Conservation (phyloP, 2,113 vertebrate species). For the Ctenomys sociabilis region DNA sequence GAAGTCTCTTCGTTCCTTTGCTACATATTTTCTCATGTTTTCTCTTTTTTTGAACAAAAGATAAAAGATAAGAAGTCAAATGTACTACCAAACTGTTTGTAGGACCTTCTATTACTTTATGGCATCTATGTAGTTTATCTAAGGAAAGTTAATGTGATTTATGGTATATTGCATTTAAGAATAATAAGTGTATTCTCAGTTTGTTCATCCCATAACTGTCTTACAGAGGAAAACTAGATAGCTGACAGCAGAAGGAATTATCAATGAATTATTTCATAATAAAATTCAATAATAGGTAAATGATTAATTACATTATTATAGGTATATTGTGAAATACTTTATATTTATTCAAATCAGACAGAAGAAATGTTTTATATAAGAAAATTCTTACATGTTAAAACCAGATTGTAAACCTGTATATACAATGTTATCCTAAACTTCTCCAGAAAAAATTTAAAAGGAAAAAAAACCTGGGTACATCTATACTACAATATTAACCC, state of each 20-base stretch:
- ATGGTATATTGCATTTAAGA: background rate
- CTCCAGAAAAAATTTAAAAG: background rate
- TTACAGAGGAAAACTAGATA: background rate
- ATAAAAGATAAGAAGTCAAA: background rate
- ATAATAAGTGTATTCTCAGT: background rate
- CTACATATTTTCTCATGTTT: background rate
- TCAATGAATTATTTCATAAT: background rate
- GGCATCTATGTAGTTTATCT: background rate
- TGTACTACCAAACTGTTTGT: background rate
- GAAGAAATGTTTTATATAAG: background rate
- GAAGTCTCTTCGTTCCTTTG: background rate
- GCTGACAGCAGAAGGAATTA: background rate
- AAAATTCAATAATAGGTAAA: background rate
- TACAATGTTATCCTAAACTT: background rate
- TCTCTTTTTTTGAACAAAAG: background rate
- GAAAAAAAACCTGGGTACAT: background rate
- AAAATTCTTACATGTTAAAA: slow-evolving; percentile 2
- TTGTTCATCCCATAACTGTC: background rate
- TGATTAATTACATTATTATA: background rate
- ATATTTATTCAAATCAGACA: background rate
- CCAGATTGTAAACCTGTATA: background rate
- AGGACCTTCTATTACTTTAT: background rate
- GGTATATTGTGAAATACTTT: background rate
- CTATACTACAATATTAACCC: background rate
- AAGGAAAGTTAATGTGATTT: background rate